A percentile compares a stretch with the other conserved stretches of the same genome.
These are phyloP conservation scores for Biston betularia DNA, from an alignment of 2,888 invertebrate species.

Conservation along the genomic window DNA sequence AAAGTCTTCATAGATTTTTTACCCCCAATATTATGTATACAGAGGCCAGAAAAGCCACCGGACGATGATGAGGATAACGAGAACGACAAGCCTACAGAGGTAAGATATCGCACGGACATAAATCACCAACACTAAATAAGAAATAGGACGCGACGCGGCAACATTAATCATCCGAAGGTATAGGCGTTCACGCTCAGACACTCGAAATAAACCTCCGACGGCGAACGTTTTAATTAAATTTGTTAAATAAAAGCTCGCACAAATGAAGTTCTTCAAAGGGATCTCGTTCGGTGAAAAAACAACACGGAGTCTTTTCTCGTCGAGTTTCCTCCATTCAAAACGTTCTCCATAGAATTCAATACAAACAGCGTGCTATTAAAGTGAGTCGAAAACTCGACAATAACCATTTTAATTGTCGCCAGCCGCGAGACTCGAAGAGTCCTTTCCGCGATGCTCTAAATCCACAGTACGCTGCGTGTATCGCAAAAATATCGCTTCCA, in stretches of 20 bases:
- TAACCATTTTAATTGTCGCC: slow-evolving; percentile 81
- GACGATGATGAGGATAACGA: slow-evolving; percentile 87
- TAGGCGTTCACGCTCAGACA: slow-evolving; percentile 50
- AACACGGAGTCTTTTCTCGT: slow-evolving; percentile 67
- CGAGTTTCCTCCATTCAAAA: slow-evolving; percentile 72
- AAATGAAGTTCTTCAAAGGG: slow-evolving; percentile 67
- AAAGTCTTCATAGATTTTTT: slow-evolving; percentile 94
- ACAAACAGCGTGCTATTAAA: slow-evolving; percentile 73
- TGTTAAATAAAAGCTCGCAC: slow-evolving; percentile 69
- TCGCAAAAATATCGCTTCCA: slow-evolving; percentile 82
- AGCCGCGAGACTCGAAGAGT: slow-evolving; percentile 68
- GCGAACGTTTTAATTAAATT: slow-evolving; percentile 73
- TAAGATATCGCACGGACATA: slow-evolving; percentile 63
- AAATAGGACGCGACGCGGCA: slow-evolving; percentile 49
- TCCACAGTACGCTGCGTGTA: slow-evolving; percentile 77
- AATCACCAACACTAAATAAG: slow-evolving; percentile 51
- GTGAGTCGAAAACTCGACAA: slow-evolving; percentile 67
- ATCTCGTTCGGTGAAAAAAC: slow-evolving; percentile 71
- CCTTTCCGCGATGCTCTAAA: slow-evolving; percentile 78
- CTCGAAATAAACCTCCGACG: slow-evolving; percentile 55
- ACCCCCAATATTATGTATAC: slow-evolving; percentile 94
- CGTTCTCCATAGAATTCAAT: slow-evolving; percentile 75
- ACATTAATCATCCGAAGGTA: slow-evolving; percentile 60
- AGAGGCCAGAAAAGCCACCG: slow-evolving; percentile 93
- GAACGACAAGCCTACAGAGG: slow-evolving; percentile 82